phyloP scores from a whole-genome alignment of 1,140 invertebrate genomes.

The Drosophila murphyi region DNA sequence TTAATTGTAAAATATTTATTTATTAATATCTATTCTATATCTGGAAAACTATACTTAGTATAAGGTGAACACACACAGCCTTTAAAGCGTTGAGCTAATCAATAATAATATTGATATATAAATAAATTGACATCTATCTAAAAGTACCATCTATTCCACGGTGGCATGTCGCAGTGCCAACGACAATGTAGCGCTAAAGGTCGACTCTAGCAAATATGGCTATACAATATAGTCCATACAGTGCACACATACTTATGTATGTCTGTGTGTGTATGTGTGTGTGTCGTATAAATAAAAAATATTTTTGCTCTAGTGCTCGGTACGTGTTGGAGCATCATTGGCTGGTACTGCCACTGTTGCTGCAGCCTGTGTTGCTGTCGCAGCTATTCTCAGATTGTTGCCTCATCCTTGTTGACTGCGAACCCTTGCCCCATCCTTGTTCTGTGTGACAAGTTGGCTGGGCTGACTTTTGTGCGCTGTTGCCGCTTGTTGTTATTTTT shows the following conservation, averaged over 20 bases:
- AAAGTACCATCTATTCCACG: constrained; percentile 6
- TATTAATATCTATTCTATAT: too few relatives aligned
- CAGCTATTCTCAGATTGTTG: constrained; percentile 43
- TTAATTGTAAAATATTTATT: too few relatives aligned
- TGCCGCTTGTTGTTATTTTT: constrained; percentile 65
- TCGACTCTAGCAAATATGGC: constrained; percentile 43
- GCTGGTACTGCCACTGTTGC: constrained; percentile 35
- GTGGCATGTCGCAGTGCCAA: constrained; percentile 1
- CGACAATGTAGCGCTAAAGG: constrained; percentile 18
- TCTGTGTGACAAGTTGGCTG: constrained; percentile 71
- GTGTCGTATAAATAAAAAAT: constrained; percentile 49
- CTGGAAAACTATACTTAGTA: too few relatives aligned
- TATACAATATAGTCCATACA: constrained; percentile 47
- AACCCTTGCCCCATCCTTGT: constrained; percentile 1
- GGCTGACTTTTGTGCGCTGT: constrained; percentile 38
- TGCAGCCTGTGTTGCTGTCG: constrained; percentile 40
- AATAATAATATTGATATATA: not conserved
- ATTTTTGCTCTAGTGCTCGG: constrained; percentile 74
- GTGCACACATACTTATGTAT: constrained; percentile 24
- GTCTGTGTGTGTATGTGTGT: constrained; percentile 9
- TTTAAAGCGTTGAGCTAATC: too few relatives aligned
- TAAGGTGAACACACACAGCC: too few relatives aligned
- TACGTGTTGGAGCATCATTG: constrained; percentile 67
- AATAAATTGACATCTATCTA: not conserved
- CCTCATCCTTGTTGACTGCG: constrained; percentile 42